Evolutionary conservation across 2,797 vertebrate species (phyloP), one percentile per base, ranked within the genome.

Genomic region (Phrynocephalus guinanensis): DNA sequence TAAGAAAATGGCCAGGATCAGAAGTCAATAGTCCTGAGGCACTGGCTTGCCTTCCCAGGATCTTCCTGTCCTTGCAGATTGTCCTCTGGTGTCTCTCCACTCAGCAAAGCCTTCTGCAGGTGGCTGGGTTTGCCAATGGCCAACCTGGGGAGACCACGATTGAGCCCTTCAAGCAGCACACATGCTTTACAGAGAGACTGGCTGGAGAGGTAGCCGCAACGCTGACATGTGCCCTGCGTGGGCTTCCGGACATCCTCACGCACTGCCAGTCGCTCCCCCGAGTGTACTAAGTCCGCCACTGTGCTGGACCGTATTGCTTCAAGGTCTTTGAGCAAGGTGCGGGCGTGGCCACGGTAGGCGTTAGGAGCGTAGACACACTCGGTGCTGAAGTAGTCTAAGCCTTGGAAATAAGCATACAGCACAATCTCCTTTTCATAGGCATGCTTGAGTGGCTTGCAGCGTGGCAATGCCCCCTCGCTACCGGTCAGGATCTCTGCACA

Each of bases 341-440:
- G 97, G 0, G 98, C 98, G 13, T 98, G 89, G 30, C 98, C 98
- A 0, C 98, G 97, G 92, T 98, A 98, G n/a, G 98, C 98, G 30
- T 98, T 98, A n/a, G 98, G 98, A 0, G 98, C 98, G 85, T 98
- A 98, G 60, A 98, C 97, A 2, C 98, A 98, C 92, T 99, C 98
- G 0, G 98, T 98, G 33, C 98, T 98, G 92, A 99, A 98, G 95
- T 99, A 99, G 96, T 98, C 97, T 9, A 99, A 91, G 90, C 97
- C 98, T 60, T 98, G 98, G 90, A 99, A 99, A 93, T 99, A 98
- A 13, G 98, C 98, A 0, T 98, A 99, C 48, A 99, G 96, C 67
- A 99, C 98, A 1, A 99, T 99, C 96, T 99, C 98, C 92, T 99
- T 99, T 95, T 99, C 98, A 2, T 98, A 99, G 3, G 98, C 97